Conservation (phyloP, 1,140 invertebrate genomes). For the Macrostomum lignano region DNA sequence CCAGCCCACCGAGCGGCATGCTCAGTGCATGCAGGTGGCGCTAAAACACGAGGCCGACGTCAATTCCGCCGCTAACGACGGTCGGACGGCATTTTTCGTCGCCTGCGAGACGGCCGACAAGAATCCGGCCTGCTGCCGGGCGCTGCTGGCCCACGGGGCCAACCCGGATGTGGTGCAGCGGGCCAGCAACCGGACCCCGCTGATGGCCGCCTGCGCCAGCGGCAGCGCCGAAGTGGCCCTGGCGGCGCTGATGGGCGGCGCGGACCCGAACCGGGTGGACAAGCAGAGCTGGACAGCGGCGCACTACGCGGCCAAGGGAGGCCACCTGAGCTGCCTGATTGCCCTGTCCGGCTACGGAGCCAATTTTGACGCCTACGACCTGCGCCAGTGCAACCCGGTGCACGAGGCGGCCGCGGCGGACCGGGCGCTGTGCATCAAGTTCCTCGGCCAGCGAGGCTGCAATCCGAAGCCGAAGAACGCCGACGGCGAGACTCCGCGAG, state of each 20-base stretch:
- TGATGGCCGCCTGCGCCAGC: constrained; percentile 22
- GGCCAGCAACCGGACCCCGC: constrained; percentile 11
- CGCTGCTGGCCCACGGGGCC: constrained; percentile 18
- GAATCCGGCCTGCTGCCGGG: constrained; percentile 20
- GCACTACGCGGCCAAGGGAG: constrained; percentile 23
- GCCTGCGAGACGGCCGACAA: constrained; percentile 23
- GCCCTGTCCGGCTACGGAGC: constrained; percentile 20
- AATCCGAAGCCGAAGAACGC: constrained; percentile 27
- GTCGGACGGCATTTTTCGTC: constrained; percentile 18
- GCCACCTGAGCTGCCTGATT: constrained; percentile 12
- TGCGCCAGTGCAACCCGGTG: constrained; percentile 11
- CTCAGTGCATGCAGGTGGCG: constrained; percentile 19
- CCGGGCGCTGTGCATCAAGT: constrained; percentile 20
- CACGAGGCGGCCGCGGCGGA: constrained; percentile 18
- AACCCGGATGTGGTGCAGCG: constrained; percentile 17
- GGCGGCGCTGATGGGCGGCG: constrained; percentile 18
- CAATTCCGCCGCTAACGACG: constrained; percentile 19
- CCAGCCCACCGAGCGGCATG: constrained; percentile 20
- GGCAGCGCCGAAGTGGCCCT: constrained; percentile 18
- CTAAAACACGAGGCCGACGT: constrained; percentile 20
- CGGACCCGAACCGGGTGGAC: constrained; percentile 16
- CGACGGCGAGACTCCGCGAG: constrained; percentile 17
- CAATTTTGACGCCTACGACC: constrained; percentile 16
- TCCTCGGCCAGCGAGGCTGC: constrained; percentile 24
- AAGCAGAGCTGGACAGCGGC: constrained; percentile 15